phyloP scores from a whole-genome alignment of 2,888 invertebrate species.

The Habrosyne pyritoides region DNA sequence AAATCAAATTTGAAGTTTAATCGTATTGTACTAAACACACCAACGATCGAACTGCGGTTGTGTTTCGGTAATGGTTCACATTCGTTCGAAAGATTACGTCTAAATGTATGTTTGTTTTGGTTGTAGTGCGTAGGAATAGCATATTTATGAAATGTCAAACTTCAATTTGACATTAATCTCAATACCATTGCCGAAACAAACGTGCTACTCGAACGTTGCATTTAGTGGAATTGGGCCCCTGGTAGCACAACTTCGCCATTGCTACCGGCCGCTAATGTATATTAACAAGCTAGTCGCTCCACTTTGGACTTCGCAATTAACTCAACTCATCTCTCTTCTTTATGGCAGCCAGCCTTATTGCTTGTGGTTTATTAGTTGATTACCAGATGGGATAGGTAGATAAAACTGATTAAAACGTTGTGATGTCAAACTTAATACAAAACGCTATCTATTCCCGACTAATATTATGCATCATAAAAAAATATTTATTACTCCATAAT shows the following conservation, averaged over 20 bases:
- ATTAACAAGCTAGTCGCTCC: neutral
- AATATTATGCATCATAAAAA: slow-evolving; percentile 4
- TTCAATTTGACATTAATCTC: no score
- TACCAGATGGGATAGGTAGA: slow-evolving; percentile 3
- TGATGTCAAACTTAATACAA: neutral
- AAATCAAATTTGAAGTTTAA: no score
- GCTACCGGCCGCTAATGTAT: neutral
- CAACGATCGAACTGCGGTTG: no score
- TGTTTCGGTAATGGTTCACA: no score
- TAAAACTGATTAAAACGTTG: slow-evolving; percentile 4
- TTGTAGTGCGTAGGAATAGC: no score
- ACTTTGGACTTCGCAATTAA: neutral
- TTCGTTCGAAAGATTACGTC: no score
- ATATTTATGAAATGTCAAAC: no score
- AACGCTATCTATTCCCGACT: neutral
- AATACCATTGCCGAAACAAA: no score
- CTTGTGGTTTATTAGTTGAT: neutral
- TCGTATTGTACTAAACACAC: no score
- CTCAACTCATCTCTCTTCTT: neutral
- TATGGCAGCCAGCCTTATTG: neutral
- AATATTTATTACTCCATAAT: neutral
- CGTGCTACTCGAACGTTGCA: no score
- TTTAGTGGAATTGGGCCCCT: no score
- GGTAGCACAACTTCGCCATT: neutral
- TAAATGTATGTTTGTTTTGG: no score